phyloP scores from a whole-genome alignment of 2,888 invertebrate species.

The Cryptosula pallasiana region DNA sequence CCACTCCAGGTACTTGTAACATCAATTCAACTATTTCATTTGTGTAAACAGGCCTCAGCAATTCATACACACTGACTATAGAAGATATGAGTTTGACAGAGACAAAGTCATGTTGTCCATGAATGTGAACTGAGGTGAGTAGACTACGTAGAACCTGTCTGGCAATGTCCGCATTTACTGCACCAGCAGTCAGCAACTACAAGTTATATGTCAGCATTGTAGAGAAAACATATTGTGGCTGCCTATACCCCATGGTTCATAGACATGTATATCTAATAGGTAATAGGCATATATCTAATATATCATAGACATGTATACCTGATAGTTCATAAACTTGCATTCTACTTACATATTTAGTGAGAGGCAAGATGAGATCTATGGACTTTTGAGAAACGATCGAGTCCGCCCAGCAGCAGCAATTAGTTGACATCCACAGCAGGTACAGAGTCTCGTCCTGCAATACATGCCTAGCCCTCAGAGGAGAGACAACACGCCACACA shows the following conservation, averaged over 20 bases:
- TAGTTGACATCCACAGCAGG: constrained; percentile 11
- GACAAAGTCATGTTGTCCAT: not conserved
- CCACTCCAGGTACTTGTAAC: not conserved
- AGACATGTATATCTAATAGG: too few relatives aligned
- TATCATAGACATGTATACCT: too few relatives aligned
- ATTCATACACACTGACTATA: not conserved
- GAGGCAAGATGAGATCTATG: not conserved
- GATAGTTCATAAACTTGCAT: too few relatives aligned
- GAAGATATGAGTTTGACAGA: not conserved
- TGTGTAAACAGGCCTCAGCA: not conserved
- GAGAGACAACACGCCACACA: too few relatives aligned
- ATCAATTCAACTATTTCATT: not conserved
- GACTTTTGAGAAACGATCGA: not conserved
- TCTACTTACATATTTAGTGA: constrained; percentile 5
- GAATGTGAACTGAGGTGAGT: not conserved
- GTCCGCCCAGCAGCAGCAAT: not conserved
- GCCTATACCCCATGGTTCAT: too few relatives aligned
- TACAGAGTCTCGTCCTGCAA: not conserved
- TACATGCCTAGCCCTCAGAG: too few relatives aligned
- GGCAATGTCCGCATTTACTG: not conserved
- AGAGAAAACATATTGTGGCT: too few relatives aligned
- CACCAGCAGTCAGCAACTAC: not conserved
- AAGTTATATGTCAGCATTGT: too few relatives aligned
- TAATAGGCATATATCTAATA: too few relatives aligned
- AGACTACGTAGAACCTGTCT: not conserved